Conservation (phyloP, 2,797 vertebrate species). For the Sebastes itinus region DNA sequence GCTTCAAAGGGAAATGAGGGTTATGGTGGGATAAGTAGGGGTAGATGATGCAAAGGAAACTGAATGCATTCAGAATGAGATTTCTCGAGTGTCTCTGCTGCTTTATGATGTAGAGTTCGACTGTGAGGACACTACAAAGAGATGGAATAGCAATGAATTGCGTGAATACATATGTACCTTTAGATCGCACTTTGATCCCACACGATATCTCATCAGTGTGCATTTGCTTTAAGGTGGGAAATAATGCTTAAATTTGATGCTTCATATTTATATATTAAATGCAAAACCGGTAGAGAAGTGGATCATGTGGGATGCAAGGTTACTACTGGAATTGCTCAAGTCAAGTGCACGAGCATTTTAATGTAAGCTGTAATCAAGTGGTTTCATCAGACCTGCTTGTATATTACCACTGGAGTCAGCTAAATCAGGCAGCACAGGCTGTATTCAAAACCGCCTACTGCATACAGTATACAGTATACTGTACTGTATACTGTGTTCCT, state of each 20-base stretch:
- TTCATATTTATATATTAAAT: not conserved
- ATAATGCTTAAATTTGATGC: not conserved
- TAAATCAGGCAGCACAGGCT: not conserved
- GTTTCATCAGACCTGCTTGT: not conserved
- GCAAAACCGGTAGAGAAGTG: not conserved
- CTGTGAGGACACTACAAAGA: not conserved
- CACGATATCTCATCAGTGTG: not conserved
- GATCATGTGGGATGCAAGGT: not conserved
- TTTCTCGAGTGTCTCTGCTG: not conserved
- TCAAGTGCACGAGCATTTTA: not conserved
- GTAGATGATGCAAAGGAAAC: slow-evolving; percentile 29
- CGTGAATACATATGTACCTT: not conserved
- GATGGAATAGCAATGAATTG: not conserved
- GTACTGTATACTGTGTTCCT: too few species aligned
- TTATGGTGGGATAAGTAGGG: slow-evolving; percentile 20
- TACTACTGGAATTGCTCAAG: not conserved
- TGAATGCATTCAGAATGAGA: not conserved
- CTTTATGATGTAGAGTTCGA: slow-evolving; percentile 3
- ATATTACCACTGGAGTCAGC: not conserved
- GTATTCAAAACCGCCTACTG: too few species aligned
- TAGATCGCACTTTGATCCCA: not conserved
- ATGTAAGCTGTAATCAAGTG: not conserved
- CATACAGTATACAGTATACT: too few species aligned
- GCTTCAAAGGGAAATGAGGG: slow-evolving; percentile 43
- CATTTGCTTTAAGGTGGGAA: not conserved